phyloP scores from a whole-genome alignment of 2,888 invertebrate genomes.

The Parapristionchus giblindavisi region DNA sequence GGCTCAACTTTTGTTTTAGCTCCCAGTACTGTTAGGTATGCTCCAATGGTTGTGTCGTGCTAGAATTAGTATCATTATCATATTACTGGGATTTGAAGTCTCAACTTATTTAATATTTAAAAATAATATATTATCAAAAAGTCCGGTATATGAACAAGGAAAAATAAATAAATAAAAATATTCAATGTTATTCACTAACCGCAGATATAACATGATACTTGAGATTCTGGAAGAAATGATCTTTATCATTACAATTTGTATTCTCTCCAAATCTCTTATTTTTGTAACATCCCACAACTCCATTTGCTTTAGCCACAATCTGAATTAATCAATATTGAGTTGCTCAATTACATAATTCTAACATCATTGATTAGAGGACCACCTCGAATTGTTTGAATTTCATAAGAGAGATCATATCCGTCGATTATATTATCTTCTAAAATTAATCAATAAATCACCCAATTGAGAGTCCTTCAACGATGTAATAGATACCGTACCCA shows the following conservation, averaged over 20 bases:
- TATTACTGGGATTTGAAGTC: neutral
- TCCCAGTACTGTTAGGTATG: neutral
- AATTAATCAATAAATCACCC: too few relatives aligned
- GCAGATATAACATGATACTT: conserved; percentile 18
- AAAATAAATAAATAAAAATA: neutral
- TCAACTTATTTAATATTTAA: neutral
- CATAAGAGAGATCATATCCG: conserved; percentile 7
- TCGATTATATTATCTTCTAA: neutral
- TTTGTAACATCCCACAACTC: conserved; percentile 3
- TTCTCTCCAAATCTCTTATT: neutral
- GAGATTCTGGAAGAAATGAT: conserved; percentile 24
- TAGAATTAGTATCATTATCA: neutral
- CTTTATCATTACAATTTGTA: neutral
- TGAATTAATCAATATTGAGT: neutral
- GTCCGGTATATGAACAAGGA: too few relatives aligned
- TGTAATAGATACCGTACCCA: conserved; percentile 2
- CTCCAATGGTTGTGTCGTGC: neutral
- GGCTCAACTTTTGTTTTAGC: neutral
- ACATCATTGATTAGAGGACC: conserved; percentile 24
- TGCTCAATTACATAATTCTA: neutral
- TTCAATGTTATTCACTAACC: neutral
- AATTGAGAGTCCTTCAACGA: too few relatives aligned
- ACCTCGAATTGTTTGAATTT: conserved; percentile 13
- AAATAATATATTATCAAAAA: too few relatives aligned
- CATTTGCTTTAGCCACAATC: conserved; percentile 2